Percentiles rank a stretch among this genome's conserved stretches.
These are phyloP conservation scores for Gambelia wislizenii DNA, from an alignment of 2,797 vertebrate genomes.

Conservation along the genomic window DNA sequence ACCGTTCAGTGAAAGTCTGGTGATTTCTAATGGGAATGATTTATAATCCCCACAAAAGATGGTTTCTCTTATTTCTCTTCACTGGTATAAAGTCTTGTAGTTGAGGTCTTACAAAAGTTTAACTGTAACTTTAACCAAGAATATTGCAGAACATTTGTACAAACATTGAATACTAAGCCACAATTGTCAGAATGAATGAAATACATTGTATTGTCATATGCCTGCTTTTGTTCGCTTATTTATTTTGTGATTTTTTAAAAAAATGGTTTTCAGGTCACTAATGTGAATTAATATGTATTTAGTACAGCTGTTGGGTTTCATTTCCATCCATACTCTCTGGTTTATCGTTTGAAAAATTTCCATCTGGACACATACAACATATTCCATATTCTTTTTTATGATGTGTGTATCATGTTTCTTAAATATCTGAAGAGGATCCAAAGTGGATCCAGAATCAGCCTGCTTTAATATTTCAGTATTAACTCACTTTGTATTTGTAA, in stretches of 20 bases:
- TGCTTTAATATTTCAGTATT: constrained; percentile 70
- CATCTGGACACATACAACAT: constrained; percentile 54
- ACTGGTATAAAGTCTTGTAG: constrained; percentile 57
- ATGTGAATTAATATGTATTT: constrained; percentile 70
- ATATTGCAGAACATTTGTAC: constrained; percentile 58
- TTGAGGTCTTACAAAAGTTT: constrained; percentile 47
- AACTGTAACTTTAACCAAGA: constrained; percentile 63
- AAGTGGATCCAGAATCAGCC: constrained; percentile 63
- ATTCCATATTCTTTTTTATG: constrained; percentile 66
- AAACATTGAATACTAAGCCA: constrained; percentile 64
- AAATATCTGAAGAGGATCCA: constrained; percentile 66
- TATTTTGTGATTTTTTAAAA: constrained; percentile 63
- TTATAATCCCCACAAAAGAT: constrained; percentile 28
- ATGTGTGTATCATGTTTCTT: constrained; percentile 60
- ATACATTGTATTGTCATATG: constrained; percentile 71
- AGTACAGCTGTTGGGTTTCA: constrained; percentile 67
- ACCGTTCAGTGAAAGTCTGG: constrained; percentile 64
- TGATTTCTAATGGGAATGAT: constrained; percentile 59
- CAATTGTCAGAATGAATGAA: constrained; percentile 71
- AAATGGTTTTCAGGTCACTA: constrained; percentile 60
- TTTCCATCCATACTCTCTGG: constrained; percentile 48
- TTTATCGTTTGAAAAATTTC: constrained; percentile 65
- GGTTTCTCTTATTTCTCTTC: constrained; percentile 66
- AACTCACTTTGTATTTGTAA: constrained; percentile 63
- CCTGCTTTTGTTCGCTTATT: constrained; percentile 71